Evolutionary conservation across 2,113 vertebrate genomes (phyloP).

Genomic region (Oreochromis spilurus): DNA sequence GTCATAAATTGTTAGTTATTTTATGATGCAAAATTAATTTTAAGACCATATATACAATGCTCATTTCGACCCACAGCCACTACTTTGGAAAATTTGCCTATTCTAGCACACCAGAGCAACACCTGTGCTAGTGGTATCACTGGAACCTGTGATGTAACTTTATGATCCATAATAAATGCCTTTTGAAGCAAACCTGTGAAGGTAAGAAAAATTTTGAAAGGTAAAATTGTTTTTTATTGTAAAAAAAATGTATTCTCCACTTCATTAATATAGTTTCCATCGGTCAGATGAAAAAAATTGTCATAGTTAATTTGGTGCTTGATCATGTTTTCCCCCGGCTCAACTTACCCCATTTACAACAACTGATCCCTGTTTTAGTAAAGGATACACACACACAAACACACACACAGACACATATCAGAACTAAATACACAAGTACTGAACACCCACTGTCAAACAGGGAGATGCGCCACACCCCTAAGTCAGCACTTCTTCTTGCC

Average conservation of each 20-base stretch:
- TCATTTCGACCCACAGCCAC: background rate
- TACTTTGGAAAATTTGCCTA: background rate
- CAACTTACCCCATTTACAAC: background rate
- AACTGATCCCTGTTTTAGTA: too few relatives aligned
- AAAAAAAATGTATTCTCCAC: background rate
- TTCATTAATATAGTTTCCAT: background rate
- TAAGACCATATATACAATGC: background rate
- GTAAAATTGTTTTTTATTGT: background rate
- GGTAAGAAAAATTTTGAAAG: rapidly evolving
- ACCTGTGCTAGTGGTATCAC: background rate
- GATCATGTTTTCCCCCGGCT: background rate
- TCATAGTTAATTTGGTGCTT: background rate
- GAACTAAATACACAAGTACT: background rate
- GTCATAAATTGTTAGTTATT: background rate
- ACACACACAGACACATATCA: background rate
- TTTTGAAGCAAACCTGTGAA: background rate
- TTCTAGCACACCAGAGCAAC: background rate
- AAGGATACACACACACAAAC: too few relatives aligned
- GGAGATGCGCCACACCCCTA: background rate
- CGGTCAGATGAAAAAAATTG: background rate
- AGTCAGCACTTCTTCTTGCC: background rate
- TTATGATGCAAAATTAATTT: background rate
- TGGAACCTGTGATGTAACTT: background rate
- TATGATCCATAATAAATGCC: background rate
- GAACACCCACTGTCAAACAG: background rate